Evolutionary conservation across 2,113 vertebrate species (phyloP).

Genomic region (Fregata magnificens): DNA sequence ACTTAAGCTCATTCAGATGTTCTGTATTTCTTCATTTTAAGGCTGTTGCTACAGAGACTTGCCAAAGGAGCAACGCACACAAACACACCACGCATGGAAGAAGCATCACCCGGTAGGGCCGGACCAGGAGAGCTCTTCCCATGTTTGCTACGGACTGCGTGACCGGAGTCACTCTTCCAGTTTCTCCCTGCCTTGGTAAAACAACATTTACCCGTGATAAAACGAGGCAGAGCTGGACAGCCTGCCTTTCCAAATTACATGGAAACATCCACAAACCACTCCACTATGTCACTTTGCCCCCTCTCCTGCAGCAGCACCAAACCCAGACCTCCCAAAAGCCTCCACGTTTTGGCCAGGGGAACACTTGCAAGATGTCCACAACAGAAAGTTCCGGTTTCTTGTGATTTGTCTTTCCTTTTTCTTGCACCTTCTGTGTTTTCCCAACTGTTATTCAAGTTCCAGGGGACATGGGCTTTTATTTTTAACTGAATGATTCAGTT

Average conservation of each 20-base stretch:
- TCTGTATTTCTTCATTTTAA: neutral
- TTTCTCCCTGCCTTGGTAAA: neutral
- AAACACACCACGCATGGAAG: rapidly evolving
- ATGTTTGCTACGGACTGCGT: rapidly evolving
- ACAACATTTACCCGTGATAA: neutral
- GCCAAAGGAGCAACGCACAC: neutral
- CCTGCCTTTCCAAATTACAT: neutral
- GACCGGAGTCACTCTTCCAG: rapidly evolving
- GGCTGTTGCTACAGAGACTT: neutral
- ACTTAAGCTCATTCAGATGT: neutral
- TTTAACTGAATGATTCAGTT: neutral
- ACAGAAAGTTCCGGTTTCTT: neutral
- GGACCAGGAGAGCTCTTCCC: neutral
- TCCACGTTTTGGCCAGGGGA: neutral
- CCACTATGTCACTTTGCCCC: neutral
- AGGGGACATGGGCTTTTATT: neutral
- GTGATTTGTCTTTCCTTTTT: neutral
- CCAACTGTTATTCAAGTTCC: neutral
- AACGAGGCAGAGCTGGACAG: neutral
- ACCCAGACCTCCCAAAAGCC: neutral
- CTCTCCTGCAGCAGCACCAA: neutral
- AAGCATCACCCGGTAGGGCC: neutral
- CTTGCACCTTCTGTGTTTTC: neutral
- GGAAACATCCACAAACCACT: neutral
- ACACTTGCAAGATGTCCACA: neutral